Evolutionary conservation across 2,888 invertebrate species (phyloP).

Genomic region (Oligia strigilis): DNA sequence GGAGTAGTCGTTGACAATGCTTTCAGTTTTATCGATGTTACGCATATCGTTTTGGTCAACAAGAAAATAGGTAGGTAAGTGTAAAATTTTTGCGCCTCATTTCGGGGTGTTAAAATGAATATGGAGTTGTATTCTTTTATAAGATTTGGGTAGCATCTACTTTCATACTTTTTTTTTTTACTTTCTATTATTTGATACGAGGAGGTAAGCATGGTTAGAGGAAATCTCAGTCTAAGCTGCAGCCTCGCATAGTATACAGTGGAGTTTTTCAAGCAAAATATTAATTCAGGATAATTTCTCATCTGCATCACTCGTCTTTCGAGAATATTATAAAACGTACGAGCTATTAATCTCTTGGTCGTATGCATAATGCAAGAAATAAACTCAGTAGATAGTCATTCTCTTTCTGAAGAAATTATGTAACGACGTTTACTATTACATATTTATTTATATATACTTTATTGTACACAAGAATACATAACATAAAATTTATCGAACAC

Average conservation of each 20-base stretch:
- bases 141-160: not conserved
- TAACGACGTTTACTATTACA: not conserved
- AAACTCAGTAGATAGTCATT: not conserved
- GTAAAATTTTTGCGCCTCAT: too few species aligned
- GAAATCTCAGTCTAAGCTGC: not conserved
- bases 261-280: not conserved
- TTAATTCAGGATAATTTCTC: not conserved
- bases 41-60: not conserved
- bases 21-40: slow-evolving; percentile 36
- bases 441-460: too few species aligned
- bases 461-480: not conserved
- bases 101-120: not conserved
- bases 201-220: not conserved
- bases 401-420: not conserved
- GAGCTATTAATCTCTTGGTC: not conserved
- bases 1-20: slow-evolving; percentile 13
- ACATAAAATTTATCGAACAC: not conserved
- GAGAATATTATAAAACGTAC: slow-evolving; percentile 1
- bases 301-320: too few species aligned
- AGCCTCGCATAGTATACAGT: too few species aligned
- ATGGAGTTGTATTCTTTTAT: not conserved
- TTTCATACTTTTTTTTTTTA: not conserved
- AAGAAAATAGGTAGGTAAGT: slow-evolving; percentile 3
- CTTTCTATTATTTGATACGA: not conserved
- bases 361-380: not conserved